These are phyloP conservation scores for Acropora yongei DNA, from an alignment of 64 coral and sea anemone species.

Conservation along the genomic window DNA sequence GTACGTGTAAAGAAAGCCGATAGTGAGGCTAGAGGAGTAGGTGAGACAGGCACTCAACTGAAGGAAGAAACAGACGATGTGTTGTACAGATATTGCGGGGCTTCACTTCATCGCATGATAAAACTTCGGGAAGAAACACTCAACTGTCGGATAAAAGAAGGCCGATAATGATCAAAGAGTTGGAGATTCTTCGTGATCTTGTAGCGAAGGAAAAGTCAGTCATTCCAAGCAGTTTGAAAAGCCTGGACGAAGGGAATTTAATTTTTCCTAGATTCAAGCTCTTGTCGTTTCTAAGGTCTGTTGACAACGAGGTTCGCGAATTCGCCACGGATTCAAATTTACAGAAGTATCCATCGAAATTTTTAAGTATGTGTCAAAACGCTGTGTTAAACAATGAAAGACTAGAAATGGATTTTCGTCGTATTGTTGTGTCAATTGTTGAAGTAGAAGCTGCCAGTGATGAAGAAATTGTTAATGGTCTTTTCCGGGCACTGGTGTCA, in stretches of 20 bases:
- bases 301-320: constrained; percentile 39
- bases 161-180: neutral
- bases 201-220: constrained; percentile 12
- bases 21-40: neutral
- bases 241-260: constrained; percentile 30
- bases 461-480: constrained; percentile 14
- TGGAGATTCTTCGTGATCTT: constrained; percentile 1
- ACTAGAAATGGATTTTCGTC: constrained; percentile 34
- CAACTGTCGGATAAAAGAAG: neutral
- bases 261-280: constrained; percentile 19
- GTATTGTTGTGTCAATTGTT: neutral
- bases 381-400: constrained; percentile 44
- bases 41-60: neutral
- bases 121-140: neutral
- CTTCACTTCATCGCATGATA: neutral
- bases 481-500: constrained; percentile 25
- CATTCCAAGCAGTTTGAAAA: constrained; percentile 24
- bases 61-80: neutral
- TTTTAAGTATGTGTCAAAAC: constrained; percentile 26
- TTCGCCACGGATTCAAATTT: constrained; percentile 33
- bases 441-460: neutral
- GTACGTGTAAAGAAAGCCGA: neutral
- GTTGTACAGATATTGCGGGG: neutral
- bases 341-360: constrained; percentile 31
- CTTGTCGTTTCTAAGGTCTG: constrained; percentile 23